phyloP scores from a whole-genome alignment of 2,797 vertebrate species.

The Paramormyrops hopkinsi region DNA sequence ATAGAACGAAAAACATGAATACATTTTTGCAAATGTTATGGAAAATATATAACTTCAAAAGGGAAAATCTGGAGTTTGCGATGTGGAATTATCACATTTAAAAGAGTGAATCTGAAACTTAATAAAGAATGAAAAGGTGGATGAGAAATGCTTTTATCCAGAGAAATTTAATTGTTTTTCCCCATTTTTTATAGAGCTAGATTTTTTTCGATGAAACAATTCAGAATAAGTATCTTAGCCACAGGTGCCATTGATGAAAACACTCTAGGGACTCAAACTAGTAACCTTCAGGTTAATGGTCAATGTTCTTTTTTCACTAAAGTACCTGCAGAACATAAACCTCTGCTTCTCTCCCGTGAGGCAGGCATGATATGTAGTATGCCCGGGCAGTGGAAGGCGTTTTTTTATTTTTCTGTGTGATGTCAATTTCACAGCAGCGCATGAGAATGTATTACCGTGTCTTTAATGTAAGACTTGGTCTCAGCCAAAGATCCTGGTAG shows the following conservation, averaged over 20 bases:
- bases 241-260: background rate
- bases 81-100: background rate
- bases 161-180: background rate
- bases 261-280: background rate
- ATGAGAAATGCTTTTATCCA: slow-evolving; percentile 4
- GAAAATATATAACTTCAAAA: background rate
- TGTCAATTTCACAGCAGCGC: background rate
- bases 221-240: background rate
- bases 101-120: background rate
- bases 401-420: background rate
- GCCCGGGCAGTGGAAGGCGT: background rate
- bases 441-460: background rate
- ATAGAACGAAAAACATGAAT: background rate
- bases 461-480: slow-evolving; percentile 9
- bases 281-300: background rate
- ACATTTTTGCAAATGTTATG: background rate
- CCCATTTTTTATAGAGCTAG: background rate
- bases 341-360: background rate
- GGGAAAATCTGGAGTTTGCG: background rate
- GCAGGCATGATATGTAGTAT: background rate
- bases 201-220: background rate
- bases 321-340: background rate
- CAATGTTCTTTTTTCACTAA: background rate
- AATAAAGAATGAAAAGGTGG: background rate
- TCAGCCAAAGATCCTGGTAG: background rate